Evolutionary conservation across 2,113 vertebrate species (phyloP).

Genomic region (Dasyprocta punctata): DNA sequence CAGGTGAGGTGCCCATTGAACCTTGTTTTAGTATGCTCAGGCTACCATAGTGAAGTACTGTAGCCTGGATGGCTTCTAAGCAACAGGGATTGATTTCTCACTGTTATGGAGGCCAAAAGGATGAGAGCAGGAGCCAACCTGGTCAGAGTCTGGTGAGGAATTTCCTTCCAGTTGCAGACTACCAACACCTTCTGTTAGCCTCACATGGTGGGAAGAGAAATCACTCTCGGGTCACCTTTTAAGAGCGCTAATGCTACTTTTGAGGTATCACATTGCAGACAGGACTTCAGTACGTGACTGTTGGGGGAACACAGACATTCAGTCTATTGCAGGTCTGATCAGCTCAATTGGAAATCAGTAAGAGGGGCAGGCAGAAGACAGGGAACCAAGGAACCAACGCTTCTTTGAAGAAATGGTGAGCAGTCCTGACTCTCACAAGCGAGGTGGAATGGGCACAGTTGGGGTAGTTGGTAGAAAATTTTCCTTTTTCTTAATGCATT

Average conservation of each 20-base stretch:
- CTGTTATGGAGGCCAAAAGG: not conserved
- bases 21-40: not conserved
- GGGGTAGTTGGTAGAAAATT: not conserved
- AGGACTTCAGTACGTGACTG: not conserved
- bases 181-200: not conserved
- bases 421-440: not conserved
- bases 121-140: not conserved
- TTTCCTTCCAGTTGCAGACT: not conserved
- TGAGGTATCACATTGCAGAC: too few relatives aligned
- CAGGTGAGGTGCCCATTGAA: accelerated
- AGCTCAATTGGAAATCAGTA: not conserved
- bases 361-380: not conserved
- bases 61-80: not conserved
- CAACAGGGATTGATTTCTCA: not conserved
- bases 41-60: not conserved
- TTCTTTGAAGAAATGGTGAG: not conserved
- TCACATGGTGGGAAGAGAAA: too few relatives aligned
- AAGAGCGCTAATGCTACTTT: not conserved
- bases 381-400: accelerated
- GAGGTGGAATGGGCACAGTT: not conserved
- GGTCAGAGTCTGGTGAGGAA: not conserved
- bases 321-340: not conserved
- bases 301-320: not conserved
- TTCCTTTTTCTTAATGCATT: not conserved
- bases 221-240: not conserved